Base-by-base conservation (phyloP, 2,888 invertebrate genomes). In the Macrosoma leucophasiata region DNA sequence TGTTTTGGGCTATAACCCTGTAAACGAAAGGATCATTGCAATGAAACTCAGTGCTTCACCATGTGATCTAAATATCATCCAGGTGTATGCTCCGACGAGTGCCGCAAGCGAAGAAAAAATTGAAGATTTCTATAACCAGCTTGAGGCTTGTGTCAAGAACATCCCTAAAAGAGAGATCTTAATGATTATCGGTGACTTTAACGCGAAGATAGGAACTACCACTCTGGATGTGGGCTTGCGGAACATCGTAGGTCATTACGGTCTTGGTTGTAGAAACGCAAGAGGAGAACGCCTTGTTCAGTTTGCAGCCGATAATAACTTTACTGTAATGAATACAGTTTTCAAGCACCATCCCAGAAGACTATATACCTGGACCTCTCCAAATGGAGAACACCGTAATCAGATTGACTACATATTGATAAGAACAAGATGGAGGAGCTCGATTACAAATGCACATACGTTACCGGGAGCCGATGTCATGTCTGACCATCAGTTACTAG, bases 391-490 rank as follows among this genome's bases (percentile, higher is more conserved):
- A 13, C 8, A 29, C 18, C 24, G 33, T 2, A 41, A 46, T 21
- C 46, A 46, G 22, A 43, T 46, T 2, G 46, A 43, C 20, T 46
- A 39, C 25, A 39, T 43, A 6, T 4, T 41, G 20, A 29, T 37
- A 2, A 22, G 30, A 5, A n/a, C 37, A 0, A 21, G 40, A 26
- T 42, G 42, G 39, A 38, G 36, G 20, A 22, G 22, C 7, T 36
- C 35, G 1, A 18, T 43, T 4, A 24, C 13, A 10, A 45, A 41
- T 13, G 36, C 32, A 9, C 29, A 33, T 6, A 40, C 43, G n/a
- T n/a, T n/a, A n/a, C n/a, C n/a, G n/a, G n/a, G n/a, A n/a, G n/a
- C n/a, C n/a, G n/a, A n/a, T n/a, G n/a, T 4, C 11, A 15, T 27
- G n/a, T 27, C 6, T 25, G 25, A 25, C 14, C 27, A 27, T 27